A percentile compares a stretch with the other conserved stretches of the same genome.
These are phyloP conservation scores for Onychomys arenicola DNA, from an alignment of 2,797 vertebrate species.

Conservation along the genomic window DNA sequence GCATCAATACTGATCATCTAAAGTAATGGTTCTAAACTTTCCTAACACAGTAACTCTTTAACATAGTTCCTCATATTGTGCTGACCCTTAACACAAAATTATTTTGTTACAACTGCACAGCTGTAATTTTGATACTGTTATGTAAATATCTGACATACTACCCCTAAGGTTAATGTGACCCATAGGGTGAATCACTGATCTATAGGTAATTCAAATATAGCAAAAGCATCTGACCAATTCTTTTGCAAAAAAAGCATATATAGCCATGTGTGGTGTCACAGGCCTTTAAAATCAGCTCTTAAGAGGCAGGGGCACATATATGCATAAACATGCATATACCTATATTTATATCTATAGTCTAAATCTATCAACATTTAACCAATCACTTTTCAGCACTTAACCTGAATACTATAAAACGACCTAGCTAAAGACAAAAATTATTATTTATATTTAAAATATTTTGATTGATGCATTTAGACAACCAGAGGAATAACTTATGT, in stretches of 20 bases:
- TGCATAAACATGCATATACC: not conserved
- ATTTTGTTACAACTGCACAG: not conserved
- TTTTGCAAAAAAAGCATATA: not conserved
- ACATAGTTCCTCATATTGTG: not conserved
- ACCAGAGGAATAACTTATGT: not conserved
- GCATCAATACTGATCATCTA: not conserved
- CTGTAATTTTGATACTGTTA: not conserved
- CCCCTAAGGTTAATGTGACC: too few relatives aligned
- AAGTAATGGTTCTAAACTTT: not conserved
- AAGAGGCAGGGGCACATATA: too few relatives aligned
- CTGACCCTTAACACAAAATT: not conserved
- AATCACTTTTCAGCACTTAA: not conserved
- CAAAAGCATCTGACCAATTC: not conserved
- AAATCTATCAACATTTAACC: not conserved
- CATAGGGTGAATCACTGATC: not conserved
- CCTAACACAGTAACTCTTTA: not conserved
- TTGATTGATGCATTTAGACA: not conserved
- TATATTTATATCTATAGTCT: not conserved
- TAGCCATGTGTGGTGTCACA: too few relatives aligned
- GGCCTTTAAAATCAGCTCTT: not conserved
- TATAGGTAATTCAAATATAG: not conserved
- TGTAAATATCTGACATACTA: not conserved
- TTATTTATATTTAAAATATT: not conserved
- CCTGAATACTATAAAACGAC: not conserved
- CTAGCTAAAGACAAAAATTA: not conserved